Conservation (phyloP, 2,888 invertebrate genomes). For the Phaedon cochleariae region DNA sequence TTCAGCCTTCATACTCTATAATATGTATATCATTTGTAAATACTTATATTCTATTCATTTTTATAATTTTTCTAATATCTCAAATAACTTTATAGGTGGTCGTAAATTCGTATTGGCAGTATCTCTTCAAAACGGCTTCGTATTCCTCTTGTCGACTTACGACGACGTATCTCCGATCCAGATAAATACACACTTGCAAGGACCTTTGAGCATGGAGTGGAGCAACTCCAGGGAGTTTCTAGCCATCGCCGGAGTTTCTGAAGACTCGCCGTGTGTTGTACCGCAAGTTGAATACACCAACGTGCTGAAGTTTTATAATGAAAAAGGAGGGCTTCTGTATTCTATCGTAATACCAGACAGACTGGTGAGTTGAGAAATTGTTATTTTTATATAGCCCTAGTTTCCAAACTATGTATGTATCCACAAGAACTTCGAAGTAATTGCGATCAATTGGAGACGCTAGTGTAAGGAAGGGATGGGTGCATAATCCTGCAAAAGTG, state of each 20-base stretch:
- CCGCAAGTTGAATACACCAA: slow-evolving; percentile 74
- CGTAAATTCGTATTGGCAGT: slow-evolving; percentile 84
- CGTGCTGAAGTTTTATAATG: slow-evolving; percentile 90
- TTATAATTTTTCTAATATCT: no score
- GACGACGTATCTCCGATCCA: slow-evolving; percentile 93
- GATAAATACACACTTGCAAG: slow-evolving; percentile 82
- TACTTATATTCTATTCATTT: no score
- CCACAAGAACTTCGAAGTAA: no score
- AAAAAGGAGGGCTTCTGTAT: slow-evolving; percentile 83
- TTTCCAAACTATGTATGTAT: no score
- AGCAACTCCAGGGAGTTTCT: slow-evolving; percentile 92
- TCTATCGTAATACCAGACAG: slow-evolving; percentile 80
- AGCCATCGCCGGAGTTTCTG: slow-evolving; percentile 85
- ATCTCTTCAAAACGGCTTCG: slow-evolving; percentile 87
- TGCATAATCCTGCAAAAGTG: no score
- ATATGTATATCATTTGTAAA: no score
- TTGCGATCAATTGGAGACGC: no score
- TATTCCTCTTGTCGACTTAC: slow-evolving; percentile 88
- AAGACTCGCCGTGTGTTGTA: slow-evolving; percentile 55
- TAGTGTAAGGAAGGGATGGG: no score
- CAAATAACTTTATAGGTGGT: slow-evolving; percentile 64
- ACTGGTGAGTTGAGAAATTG: slow-evolving; percentile 45
- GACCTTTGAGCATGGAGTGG: slow-evolving; percentile 93
- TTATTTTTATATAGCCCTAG: no score
- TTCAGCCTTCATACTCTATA: no score